Conservation (phyloP, 2,888 invertebrate genomes). For the Priocnemis perturbator region DNA sequence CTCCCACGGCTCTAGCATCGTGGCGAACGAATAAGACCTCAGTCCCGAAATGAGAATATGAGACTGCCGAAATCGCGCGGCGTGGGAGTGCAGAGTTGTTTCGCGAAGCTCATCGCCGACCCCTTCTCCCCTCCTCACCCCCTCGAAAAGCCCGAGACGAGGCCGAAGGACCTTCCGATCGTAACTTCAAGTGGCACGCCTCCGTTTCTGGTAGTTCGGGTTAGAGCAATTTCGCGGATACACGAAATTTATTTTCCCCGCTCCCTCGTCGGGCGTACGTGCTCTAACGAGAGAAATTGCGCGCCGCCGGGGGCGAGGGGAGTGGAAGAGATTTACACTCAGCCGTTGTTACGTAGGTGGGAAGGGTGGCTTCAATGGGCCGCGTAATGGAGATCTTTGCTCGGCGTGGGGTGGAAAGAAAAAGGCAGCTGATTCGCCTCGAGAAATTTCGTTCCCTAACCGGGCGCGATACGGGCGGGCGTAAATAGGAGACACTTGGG, state of each 20-base stretch:
- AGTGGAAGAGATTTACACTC: slow-evolving; percentile 5
- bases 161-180: slow-evolving; percentile 10
- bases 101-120: no score
- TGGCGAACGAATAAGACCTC: no score
- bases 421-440: slow-evolving; percentile 1
- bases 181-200: slow-evolving; percentile 12
- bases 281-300: no score
- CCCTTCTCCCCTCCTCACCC: background rate
- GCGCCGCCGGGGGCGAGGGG: no score
- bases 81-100: no score
- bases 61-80: no score
- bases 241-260: slow-evolving; percentile 13
- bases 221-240: slow-evolving; percentile 16
- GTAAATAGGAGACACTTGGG: slow-evolving; percentile 1
- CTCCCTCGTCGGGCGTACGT: background rate
- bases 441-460: slow-evolving; percentile 3
- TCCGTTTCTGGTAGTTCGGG: slow-evolving; percentile 1
- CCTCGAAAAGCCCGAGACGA: background rate
- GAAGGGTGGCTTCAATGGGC: slow-evolving; percentile 14
- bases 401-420: background rate
- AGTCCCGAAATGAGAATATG: no score
- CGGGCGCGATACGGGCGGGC: background rate
- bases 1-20: no score
- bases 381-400: slow-evolving; percentile 13
- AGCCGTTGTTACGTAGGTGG: slow-evolving; percentile 3